Conservation (phyloP, 2,113 vertebrate genomes). For the Hydrolagus affinis region DNA sequence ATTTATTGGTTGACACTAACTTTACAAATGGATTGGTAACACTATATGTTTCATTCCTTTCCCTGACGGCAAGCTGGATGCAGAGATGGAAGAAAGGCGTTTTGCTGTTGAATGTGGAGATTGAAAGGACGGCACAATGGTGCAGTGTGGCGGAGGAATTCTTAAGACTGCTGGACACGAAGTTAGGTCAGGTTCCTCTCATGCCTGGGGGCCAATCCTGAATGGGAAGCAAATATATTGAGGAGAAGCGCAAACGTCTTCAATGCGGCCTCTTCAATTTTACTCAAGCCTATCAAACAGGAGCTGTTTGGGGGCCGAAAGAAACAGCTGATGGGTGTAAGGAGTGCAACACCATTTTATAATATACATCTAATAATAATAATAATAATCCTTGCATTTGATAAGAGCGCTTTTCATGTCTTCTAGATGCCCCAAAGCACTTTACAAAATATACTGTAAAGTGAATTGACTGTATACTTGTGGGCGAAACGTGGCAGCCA, state of each 20-base stretch:
- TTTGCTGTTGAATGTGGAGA: neutral
- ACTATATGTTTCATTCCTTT: neutral
- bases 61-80: neutral
- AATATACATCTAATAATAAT: too few species aligned
- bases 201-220: neutral
- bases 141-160: constrained; percentile 5
- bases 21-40: neutral
- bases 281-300: neutral
- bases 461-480: too few species aligned
- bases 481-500: too few species aligned
- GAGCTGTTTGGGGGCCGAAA: too few species aligned
- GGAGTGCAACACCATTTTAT: too few species aligned
- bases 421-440: too few species aligned
- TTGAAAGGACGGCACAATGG: neutral
- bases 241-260: neutral
- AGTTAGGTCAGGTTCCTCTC: neutral
- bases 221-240: neutral
- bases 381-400: too few species aligned
- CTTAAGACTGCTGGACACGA: neutral
- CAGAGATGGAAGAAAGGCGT: neutral
- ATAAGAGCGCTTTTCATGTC: too few species aligned
- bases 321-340: too few species aligned
- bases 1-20: neutral
- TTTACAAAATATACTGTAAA: too few species aligned
- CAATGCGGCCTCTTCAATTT: neutral